A percentile compares a stretch with the other conserved stretches of the same genome.
Conservation (phyloP, 2,113 vertebrate genomes). For the Neomonachus schauinslandi region DNA sequence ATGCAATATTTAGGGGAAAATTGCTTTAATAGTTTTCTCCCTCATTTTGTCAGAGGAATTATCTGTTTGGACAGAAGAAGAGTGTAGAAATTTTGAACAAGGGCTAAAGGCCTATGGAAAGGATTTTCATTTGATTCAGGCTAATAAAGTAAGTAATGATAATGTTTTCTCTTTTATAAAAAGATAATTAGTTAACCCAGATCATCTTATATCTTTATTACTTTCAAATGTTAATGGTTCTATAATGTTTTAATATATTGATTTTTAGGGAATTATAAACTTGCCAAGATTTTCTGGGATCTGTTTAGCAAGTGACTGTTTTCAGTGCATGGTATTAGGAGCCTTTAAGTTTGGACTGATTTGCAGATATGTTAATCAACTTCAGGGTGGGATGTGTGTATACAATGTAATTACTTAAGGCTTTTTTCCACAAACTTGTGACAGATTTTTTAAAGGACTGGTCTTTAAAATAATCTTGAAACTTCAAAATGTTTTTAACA, state of each 20-base stretch:
- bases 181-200: not conserved
- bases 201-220: not conserved
- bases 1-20: not conserved
- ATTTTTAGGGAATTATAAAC: not conserved
- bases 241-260: not conserved
- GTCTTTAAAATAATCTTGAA: slow-evolving; percentile 43
- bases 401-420: not conserved
- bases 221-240: slow-evolving; percentile 24
- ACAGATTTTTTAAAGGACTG: not conserved
- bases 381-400: not conserved
- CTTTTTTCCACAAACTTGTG: not conserved
- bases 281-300: not conserved
- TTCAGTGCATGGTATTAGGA: not conserved
- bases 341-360: not conserved
- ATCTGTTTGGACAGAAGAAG: slow-evolving; percentile 97
- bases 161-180: not conserved
- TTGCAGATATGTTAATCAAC: not conserved
- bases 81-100: slow-evolving; percentile 97
- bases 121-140: slow-evolving; percentile 97
- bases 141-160: slow-evolving; percentile 93
- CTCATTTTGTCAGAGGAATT: slow-evolving; percentile 90
- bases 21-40: not conserved
- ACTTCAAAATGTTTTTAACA: slow-evolving; percentile 4
- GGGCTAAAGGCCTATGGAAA: slow-evolving; percentile 97
- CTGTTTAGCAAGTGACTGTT: slow-evolving; percentile 27